Percentiles rank a stretch among this genome's conserved stretches.
Conservation (phyloP, 2,888 invertebrate genomes). For the Falcaria lacertinaria region DNA sequence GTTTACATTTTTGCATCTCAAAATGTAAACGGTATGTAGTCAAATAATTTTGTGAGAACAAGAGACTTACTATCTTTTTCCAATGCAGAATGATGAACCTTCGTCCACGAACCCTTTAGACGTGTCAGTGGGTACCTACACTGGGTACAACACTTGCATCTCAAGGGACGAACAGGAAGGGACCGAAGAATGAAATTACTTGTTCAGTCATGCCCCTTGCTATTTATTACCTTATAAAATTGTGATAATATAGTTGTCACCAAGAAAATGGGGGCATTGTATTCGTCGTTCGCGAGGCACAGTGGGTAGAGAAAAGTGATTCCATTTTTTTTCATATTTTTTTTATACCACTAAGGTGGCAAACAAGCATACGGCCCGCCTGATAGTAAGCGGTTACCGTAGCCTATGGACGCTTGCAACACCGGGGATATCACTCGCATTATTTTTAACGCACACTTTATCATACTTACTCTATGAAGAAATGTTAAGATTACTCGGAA, state of each 20-base stretch:
- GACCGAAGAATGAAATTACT: constrained; percentile 5
- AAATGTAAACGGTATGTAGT: too few relatives aligned
- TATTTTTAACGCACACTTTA: too few relatives aligned
- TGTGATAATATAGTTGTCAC: neutral
- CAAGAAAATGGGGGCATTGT: neutral
- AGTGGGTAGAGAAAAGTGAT: neutral
- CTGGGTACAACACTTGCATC: constrained; percentile 33
- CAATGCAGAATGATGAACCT: neutral
- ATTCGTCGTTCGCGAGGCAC: neutral
- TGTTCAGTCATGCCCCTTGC: constrained; percentile 15
- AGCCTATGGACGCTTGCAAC: too few relatives aligned
- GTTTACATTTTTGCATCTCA: too few relatives aligned
- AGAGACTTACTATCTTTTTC: neutral
- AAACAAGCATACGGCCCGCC: too few relatives aligned
- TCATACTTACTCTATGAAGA: too few relatives aligned
- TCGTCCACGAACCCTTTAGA: neutral
- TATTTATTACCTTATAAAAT: constrained; percentile 2
- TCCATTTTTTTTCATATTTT: too few relatives aligned
- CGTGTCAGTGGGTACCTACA: constrained; percentile 4
- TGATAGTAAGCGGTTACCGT: too few relatives aligned
- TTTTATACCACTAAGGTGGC: too few relatives aligned
- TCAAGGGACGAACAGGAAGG: constrained; percentile 34
- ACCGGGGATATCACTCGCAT: too few relatives aligned
- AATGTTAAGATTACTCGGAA: too few relatives aligned
- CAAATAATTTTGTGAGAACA: too few relatives aligned